Evolutionary conservation across 2,797 vertebrate species (phyloP).

Genomic region (Parauchenoglanis punctatus): DNA sequence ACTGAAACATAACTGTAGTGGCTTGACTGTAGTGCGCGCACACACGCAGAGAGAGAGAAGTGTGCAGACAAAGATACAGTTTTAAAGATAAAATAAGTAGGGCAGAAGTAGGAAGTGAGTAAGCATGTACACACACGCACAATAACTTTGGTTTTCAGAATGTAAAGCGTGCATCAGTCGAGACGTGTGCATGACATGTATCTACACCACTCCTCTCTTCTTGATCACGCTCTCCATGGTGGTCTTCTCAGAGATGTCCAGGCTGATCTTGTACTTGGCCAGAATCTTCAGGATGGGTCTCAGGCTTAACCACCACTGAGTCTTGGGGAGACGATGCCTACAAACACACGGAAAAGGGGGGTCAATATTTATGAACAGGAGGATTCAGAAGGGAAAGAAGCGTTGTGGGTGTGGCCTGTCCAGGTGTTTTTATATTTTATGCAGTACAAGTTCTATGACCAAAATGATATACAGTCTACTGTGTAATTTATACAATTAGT

Average conservation of each 20-base stretch:
- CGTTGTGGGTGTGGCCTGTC: neutral
- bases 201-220: conserved; percentile 67
- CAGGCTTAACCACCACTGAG: conserved; percentile 93
- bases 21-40: neutral
- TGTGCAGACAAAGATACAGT: neutral
- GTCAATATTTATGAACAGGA: neutral
- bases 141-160: conserved; percentile 9
- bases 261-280: conserved; percentile 87
- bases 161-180: neutral
- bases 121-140: neutral
- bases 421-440: neutral
- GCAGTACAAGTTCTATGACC: neutral
- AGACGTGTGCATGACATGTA: neutral
- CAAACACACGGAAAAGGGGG: neutral
- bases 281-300: conserved; percentile 93
- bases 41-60: neutral
- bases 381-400: neutral
- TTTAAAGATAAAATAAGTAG: neutral
- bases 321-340: conserved; percentile 89
- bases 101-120: conserved; percentile 13
- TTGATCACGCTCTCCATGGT: conserved; percentile 85
- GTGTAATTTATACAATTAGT: neutral
- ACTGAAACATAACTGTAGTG: neutral
- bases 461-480: neutral
- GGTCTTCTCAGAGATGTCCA: conserved; percentile 85